Conservation (phyloP, 2,888 invertebrate genomes). For the Epiperipatus broadwayi region DNA sequence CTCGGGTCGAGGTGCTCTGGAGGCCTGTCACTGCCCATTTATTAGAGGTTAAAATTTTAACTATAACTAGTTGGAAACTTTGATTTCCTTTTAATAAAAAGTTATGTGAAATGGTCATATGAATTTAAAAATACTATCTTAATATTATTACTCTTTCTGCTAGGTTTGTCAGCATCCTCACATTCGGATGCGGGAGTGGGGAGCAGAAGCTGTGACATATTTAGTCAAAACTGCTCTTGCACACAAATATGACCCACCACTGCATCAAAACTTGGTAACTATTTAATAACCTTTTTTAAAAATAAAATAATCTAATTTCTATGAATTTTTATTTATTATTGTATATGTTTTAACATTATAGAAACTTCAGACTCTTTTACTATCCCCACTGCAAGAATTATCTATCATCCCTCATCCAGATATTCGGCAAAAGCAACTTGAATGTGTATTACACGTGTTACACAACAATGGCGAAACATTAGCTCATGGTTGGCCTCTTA, state of each 20-base stretch:
- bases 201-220: constrained; percentile 85
- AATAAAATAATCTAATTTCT: no score
- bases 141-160: constrained; percentile 7
- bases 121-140: neutral
- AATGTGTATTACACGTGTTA: constrained; percentile 75
- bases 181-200: constrained; percentile 88
- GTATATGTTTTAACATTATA: constrained; percentile 21
- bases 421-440: constrained; percentile 79
- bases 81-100: no score
- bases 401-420: constrained; percentile 76
- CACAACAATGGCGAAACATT: constrained; percentile 81
- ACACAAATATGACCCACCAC: constrained; percentile 60
- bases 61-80: no score
- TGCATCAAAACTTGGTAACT: constrained; percentile 63
- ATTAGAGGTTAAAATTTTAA: constrained; percentile 39
- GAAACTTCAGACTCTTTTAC: constrained; percentile 61
- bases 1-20: constrained; percentile 83
- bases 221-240: constrained; percentile 75
- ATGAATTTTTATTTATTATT: constrained; percentile 4
- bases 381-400: constrained; percentile 76
- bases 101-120: no score
- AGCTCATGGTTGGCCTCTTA: constrained; percentile 81
- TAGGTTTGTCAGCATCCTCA: constrained; percentile 81
- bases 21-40: constrained; percentile 81
- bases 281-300: no score